Evolutionary conservation across 2,113 vertebrate genomes (phyloP), one percentile per base, ranked within the genome.

Genomic region (Phalacrocorax aristotelis): DNA sequence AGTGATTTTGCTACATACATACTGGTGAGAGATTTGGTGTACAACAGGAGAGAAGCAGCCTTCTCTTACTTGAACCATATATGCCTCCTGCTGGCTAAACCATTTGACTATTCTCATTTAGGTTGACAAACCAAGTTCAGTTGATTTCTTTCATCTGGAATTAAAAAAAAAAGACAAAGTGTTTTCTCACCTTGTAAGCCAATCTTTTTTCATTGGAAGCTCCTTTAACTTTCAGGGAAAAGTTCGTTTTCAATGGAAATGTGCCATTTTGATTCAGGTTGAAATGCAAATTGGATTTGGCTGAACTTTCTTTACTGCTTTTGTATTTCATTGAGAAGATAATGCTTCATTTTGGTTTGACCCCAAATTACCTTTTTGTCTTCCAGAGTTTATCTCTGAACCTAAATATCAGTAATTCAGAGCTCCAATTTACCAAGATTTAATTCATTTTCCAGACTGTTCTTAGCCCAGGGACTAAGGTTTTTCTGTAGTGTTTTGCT

Each of bases 41-140:
- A 36, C 6, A 66, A 36, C 8, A 89, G 36, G 49, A 79, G 49
- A 85, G 29, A 18, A 32, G 8, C 29, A 74, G 32, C 11, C 19
- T 27, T 79, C 49, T 75, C n/a, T 44, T 89, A 6, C 36, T 57
- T 80, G 78, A 81, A 25, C 30, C 10, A 46, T 86, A 26, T 10
- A 40, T 82, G 76, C 64, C 68, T 96, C 79, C 92, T 83, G 38
- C 92, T 96, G 90, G 71, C 23, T 74, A 72, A 92, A 72, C 27
- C 1, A 2, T 57, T 76, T 83, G 62, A 48, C 21, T 71, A 15
- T 74, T 60, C 61, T 84, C 13, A 46, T 55, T 58, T 61, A n/a
- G 6, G 12, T 10, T 85, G 30, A 32, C 15, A 70, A 83, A 83
- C 11, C 16, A 70, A 79, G 70, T 55, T 61, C 40, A 65, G 4